Evolutionary conservation across 2,888 invertebrate genomes (phyloP), one percentile per base, ranked within the genome.

Genomic region (Microctonus aethiopoides): DNA sequence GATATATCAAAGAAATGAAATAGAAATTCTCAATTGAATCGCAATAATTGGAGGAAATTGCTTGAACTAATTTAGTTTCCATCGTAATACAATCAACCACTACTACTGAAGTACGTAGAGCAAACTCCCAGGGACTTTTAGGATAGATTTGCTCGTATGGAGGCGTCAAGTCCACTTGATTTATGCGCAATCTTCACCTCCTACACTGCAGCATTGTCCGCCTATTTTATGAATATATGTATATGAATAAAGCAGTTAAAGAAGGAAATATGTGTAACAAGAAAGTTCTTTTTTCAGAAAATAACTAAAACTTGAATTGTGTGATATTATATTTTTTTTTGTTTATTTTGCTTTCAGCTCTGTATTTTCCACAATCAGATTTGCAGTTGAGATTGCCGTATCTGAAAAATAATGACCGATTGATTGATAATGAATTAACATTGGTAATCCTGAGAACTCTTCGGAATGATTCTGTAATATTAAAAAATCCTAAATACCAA

Each of bases 311-410:
- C n/a, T 26, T 0, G 29, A 13, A 41, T 41, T 41, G 7, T 13
- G 11, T 2, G 13, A 11, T 41, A 32, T 20, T 52, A 34, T 34
- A 11, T 36, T 24, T 36, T 64, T 29, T 34, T 60, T 60, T n/a
- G n/a, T n/a, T n/a, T 62, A 39, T 71, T 70, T 70, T 70, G 72
- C 60, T 83, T 81, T 41, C 82, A 85, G 86, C 78, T 29, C 68
- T 86, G n/a, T 86, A 85, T 69, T 86, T 85, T 72, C 83, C 86
- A 20, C 86, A 86, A 61, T 86, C 86, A 39, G 79, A 86, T 56
- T 68, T 86, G 65, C 78, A 76, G 5, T 54, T 84, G 46, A 79
- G 79, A 46, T 61, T 85, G 59, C 86, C 86, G 2, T 80, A 82
- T 46, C 60, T 76, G 22, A 22, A 60, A 29, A 73, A 70, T 54